These are phyloP conservation scores for Syncerus caffer DNA, from an alignment of 2,797 vertebrate genomes.

Conservation along the genomic window DNA sequence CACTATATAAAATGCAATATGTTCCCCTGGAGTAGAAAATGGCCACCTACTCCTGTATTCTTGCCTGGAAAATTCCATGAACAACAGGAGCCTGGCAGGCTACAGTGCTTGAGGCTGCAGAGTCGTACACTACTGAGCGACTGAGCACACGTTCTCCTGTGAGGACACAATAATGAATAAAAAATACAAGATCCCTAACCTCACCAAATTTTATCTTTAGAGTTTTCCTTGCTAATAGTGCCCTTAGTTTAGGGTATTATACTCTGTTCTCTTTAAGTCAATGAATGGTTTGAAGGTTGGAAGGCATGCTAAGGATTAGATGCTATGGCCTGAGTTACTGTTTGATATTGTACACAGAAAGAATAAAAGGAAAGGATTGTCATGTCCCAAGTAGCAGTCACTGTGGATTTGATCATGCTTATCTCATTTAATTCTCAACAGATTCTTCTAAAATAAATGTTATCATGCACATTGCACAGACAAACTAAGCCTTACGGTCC, in stretches of 20 bases:
- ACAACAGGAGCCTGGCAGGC: background rate
- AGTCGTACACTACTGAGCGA: fast-evolving
- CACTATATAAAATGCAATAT: background rate
- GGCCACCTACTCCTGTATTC: background rate
- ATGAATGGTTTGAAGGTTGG: background rate
- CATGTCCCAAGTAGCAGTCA: background rate
- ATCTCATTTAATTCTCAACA: background rate
- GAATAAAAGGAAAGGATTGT: background rate
- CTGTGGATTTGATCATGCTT: background rate
- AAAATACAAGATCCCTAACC: background rate
- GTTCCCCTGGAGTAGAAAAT: background rate
- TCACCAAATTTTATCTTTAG: background rate
- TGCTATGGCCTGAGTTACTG: background rate
- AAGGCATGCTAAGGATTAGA: background rate
- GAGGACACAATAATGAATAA: background rate
- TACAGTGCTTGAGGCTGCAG: background rate
- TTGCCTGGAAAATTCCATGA: background rate
- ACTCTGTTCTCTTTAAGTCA: background rate
- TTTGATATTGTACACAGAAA: background rate
- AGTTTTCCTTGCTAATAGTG: background rate
- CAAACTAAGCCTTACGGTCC: background rate
- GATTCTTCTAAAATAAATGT: background rate
- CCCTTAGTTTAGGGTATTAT: background rate
- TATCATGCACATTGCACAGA: background rate
- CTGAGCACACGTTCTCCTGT: background rate